Evolutionary conservation across 2,113 vertebrate genomes (phyloP), one percentile per base, ranked within the genome.

Genomic region (Colossoma macropomum): DNA sequence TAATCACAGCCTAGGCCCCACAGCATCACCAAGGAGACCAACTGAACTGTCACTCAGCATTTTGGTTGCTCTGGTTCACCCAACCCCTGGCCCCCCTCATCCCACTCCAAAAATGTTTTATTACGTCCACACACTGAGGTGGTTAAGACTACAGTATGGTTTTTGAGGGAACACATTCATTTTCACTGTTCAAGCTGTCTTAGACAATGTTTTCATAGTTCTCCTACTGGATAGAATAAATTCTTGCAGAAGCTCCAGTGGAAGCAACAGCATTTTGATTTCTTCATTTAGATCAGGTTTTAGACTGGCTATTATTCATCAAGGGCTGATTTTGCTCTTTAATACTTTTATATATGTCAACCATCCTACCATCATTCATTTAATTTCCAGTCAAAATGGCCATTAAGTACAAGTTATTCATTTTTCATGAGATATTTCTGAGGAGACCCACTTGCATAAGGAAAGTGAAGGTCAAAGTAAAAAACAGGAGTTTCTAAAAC

Each of bases 1-100:
- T 78, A 86, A 84, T 84, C 59, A 66, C 69, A 84, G 71, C 72
- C 68, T 70, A 79, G 68, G 1, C n/a, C 32, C 82, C 73, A 59
- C 82, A 84, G 60, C 63, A 84, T 65, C 56, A 84, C 69, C 0
- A 19, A 72, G 52, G 52, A 84, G 34, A 71, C 3, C 41, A 41
- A 19, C 45, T 6, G 1, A 54, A 56, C 21, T 65, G 10, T 62
- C 59, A 62, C 10, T 10, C 59, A 62, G 59, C 25, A 23, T 59
- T 21, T 10, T n/a, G 21, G 12, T n/a, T n/a, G 19, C 23, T n/a
- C 34, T n/a, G 19, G 9, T 38, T 15, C 34, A 19, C 27, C 38
- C 34, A 16, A 17, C 28, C 34, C 16, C 21, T n/a, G n/a, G 30
- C 5, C 30, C 30, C 9, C 9, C 25, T n/a, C 41, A 38, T 34